Base-by-base conservation (phyloP, 2,797 vertebrate genomes). In the Distichodus sexfasciatus region DNA sequence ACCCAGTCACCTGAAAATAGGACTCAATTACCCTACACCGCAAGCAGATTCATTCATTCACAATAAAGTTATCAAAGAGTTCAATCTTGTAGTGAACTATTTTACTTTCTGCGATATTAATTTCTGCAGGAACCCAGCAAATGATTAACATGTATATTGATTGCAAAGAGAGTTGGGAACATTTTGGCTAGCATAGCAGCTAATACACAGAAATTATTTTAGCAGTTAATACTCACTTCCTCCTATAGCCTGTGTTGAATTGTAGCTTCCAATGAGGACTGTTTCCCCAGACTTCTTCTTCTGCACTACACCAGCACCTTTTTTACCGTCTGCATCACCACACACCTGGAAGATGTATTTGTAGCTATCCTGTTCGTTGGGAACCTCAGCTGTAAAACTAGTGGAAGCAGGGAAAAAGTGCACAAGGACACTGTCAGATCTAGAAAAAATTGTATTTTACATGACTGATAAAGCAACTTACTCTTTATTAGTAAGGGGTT, bases 1-100 rank as follows among this genome's bases (percentile, higher is more conserved):
- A 98, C 91, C 96, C 95, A 99, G 72, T 95, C 91, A 87, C 88
- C 97, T 99, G 60, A 3, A 65, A 57, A 38, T 54, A 15, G 33
- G 19, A 19, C 9, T 67, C 5, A 17, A 53, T 23, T 57, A 50
- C 15, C n/a, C 12, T 14, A 21, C 11, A 47, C 29, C 19, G 26
- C 2, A 24, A 23, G 23, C n/a, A 53, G 50, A 9, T 54, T 3
- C 50, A 54, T 35, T 8, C n/a, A n/a, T n/a, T n/a, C n/a, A n/a
- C n/a, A n/a, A n/a, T n/a, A n/a, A n/a, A n/a, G n/a, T n/a, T n/a
- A n/a, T n/a, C n/a, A n/a, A n/a, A n/a, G n/a, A n/a, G n/a, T n/a
- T n/a, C n/a, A n/a, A n/a, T n/a, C n/a, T n/a, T n/a, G n/a, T n/a
- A n/a, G n/a, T n/a, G n/a, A n/a, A n/a, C n/a, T n/a, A n/a, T n/a